Percentiles rank a stretch among this genome's conserved stretches.
These are phyloP conservation scores for Lucinisca nassula DNA, from an alignment of 2,888 invertebrate species.

Conservation along the genomic window DNA sequence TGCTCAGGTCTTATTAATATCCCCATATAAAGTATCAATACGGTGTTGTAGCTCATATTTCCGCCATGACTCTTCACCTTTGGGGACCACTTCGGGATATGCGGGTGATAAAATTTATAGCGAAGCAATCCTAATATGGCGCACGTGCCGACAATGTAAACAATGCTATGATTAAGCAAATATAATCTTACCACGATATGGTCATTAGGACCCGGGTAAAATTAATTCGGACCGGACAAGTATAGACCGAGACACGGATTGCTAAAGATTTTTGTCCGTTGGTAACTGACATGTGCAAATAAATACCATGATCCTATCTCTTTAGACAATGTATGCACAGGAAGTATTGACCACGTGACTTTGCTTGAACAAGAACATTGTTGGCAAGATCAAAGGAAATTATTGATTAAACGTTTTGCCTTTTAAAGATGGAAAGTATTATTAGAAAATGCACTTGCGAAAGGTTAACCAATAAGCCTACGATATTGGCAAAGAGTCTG, in stretches of 20 bases:
- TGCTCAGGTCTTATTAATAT: conserved; percentile 24
- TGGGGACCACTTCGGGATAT: conserved; percentile 59
- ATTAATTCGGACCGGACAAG: conserved; percentile 25
- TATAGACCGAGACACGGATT: not conserved
- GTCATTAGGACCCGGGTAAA: conserved; percentile 5
- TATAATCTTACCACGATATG: conserved; percentile 18
- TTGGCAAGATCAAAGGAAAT: not conserved
- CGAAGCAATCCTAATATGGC: conserved; percentile 60
- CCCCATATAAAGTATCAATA: conserved; percentile 35
- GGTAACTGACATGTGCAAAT: not conserved
- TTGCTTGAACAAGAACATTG: not conserved
- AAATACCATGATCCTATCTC: not conserved
- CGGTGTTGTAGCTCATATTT: conserved; percentile 37
- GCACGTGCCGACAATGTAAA: conserved; percentile 72
- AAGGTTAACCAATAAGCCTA: too few species aligned
- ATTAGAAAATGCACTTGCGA: too few species aligned
- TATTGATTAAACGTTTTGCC: not conserved
- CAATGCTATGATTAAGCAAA: conserved; percentile 65
- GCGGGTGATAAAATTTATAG: conserved; percentile 64
- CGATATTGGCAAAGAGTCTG: too few species aligned
- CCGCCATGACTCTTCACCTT: conserved; percentile 64
- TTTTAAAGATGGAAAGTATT: too few species aligned
- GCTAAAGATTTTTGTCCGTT: not conserved
- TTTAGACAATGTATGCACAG: not conserved
- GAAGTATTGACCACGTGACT: not conserved